Percentiles rank a stretch among this genome's conserved stretches.
Evolutionary conservation across 2,888 invertebrate genomes (phyloP).

Genomic region (Lepidocyrtinus sp.): DNA sequence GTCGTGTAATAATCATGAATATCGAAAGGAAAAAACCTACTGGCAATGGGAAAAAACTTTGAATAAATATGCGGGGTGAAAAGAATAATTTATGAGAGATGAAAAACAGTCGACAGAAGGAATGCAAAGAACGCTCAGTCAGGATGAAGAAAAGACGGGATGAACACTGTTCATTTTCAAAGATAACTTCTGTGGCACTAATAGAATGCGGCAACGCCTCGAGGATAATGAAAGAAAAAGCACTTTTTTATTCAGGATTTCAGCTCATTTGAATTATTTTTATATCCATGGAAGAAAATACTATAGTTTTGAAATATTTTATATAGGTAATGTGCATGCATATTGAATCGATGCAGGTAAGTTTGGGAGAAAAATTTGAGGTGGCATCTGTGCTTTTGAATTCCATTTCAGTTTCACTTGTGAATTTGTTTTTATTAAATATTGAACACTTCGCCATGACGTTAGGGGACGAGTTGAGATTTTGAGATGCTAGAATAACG

Average conservation of each 20-base stretch:
- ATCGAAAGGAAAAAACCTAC: constrained; percentile 3
- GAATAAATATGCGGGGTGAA: constrained; percentile 11
- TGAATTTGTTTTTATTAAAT: constrained; percentile 20
- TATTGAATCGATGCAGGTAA: neutral
- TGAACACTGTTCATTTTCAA: constrained; percentile 1
- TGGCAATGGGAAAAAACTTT: constrained; percentile 4
- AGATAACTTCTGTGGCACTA: constrained; percentile 7
- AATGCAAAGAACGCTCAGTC: constrained; percentile 14
- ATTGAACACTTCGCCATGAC: constrained; percentile 15
- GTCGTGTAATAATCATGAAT: constrained; percentile 19
- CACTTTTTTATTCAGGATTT: constrained; percentile 17
- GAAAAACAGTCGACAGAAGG: constrained; percentile 1
- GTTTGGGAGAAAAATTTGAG: neutral
- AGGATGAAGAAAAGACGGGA: constrained; percentile 14
- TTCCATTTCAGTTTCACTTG: neutral
- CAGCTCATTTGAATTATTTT: constrained; percentile 16
- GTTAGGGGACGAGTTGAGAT: neutral
- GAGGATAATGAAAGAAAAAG: constrained; percentile 15
- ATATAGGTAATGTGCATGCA: neutral
- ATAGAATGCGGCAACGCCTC: neutral
- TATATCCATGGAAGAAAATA: too few species aligned
- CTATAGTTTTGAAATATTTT: too few species aligned
- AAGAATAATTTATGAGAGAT: constrained; percentile 12
- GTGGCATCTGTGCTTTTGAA: neutral
- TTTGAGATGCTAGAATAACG: neutral